Base-by-base conservation (phyloP, 2,113 vertebrate species). In the Anguilla japonica region DNA sequence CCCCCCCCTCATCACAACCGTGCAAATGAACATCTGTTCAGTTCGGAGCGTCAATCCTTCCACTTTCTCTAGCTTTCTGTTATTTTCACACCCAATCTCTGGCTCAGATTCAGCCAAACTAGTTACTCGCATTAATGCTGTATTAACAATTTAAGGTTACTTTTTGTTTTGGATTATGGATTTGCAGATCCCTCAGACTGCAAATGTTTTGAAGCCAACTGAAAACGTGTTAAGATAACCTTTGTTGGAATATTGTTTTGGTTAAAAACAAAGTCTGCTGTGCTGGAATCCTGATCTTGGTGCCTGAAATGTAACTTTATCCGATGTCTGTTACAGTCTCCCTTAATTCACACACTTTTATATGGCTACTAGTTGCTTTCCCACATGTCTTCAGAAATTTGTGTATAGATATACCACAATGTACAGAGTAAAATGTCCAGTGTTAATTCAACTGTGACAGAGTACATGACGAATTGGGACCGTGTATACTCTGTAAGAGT, bases 1-100 rank as follows among this genome's bases (percentile, higher is more conserved):
- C 84, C 84, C 78, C 29, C 8, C 41, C 75, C 90, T 50, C 82
- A 82, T 34, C 71, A 75, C n/a, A 88, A 93, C 90, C 89, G 90
- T 90, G 88, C 89, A 84, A 89, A 88, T 88, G 89, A 90, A 90
- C 91, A 92, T 94, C 84, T 91, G 92, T 83, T 81, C 56, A 57
- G 41, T 86, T 34, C n/a, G 14, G n/a, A 41, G 34, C 9, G 57
- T 82, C 80, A 8, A 15, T 41, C 50, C 46, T 87, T 87, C n/a
- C 20, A 16, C 87, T 82, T 34, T 63, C 20, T 79, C 53, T 43
- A 11, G 16, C 79, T 81, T 34, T 81, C 79, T 81, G 5, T 15
- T 43, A 26, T 29, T n/a, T 75, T 75, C 71, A 7, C 41, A 5
- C 41, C 79, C 40, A 81, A 43, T 41, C 39, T 41, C 14, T 18